Evolutionary conservation across 30 jellyfish, hydroid and myxozoan species (phyloP).

Genomic region (Nemopilema nomurai): DNA sequence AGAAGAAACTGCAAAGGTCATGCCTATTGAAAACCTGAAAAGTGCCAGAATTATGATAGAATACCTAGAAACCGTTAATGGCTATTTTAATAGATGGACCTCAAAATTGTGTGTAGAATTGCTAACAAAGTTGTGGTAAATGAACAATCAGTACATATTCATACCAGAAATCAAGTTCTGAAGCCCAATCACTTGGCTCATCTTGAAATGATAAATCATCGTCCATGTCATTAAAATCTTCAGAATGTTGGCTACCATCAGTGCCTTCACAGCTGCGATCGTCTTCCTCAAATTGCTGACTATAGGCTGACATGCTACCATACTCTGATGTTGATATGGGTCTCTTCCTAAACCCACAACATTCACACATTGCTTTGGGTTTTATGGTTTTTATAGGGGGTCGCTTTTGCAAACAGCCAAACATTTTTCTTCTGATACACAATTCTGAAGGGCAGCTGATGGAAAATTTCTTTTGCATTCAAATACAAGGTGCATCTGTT

Average conservation of each 20-base stretch:
- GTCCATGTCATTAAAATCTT: slow-evolving; percentile 25
- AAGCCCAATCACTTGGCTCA: neutral
- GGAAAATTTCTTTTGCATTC: slow-evolving; percentile 18
- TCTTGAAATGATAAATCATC: neutral
- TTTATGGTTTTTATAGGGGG: neutral
- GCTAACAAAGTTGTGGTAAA: neutral
- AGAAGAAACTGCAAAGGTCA: too few relatives aligned
- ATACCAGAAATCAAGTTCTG: slow-evolving; percentile 28
- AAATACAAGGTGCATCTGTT: slow-evolving; percentile 31
- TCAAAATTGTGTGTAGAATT: too few relatives aligned
- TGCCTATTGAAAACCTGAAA: too few relatives aligned
- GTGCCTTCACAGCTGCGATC: slow-evolving; percentile 55
- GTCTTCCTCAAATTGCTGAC: neutral
- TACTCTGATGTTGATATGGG: slow-evolving; percentile 50
- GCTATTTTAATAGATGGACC: too few relatives aligned
- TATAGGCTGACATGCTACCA: slow-evolving; percentile 60
- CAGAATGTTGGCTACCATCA: slow-evolving; percentile 37
- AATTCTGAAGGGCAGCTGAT: neutral
- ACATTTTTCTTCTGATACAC: neutral
- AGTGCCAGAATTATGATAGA: too few relatives aligned
- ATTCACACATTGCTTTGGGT: neutral
- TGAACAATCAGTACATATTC: neutral
- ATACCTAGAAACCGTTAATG: too few relatives aligned
- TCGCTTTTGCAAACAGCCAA: neutral
- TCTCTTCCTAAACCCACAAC: slow-evolving; percentile 56